Evolutionary conservation across 1,140 invertebrate genomes (phyloP), one percentile per base, ranked within the genome.

Genomic region (Drosophila azteca): DNA sequence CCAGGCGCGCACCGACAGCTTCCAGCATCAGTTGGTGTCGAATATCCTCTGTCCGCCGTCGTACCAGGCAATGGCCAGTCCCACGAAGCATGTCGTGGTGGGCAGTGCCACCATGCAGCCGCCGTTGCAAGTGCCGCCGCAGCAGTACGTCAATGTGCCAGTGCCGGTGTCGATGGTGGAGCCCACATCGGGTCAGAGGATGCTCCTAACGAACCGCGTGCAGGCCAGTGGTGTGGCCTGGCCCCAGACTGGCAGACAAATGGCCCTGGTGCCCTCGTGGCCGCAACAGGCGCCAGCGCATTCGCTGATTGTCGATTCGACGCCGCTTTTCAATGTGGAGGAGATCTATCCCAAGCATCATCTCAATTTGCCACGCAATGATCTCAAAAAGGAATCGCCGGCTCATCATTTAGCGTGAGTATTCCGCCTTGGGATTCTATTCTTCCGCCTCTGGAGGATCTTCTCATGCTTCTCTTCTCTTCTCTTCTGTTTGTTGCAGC

Each of bases 161-260:
- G 91, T 93, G 4, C 96, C 96, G n/a, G 96, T 97, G 4, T 97
- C 96, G n/a, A 96, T 97, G 94, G 96, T 97, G 35, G 97, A 97
- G 92, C 93, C 93, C 45, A 92, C 91, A 0, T 93, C 93, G 63
- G 95, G 95, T 5, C 93, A 95, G 69, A 94, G 95, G 89, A 95
- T 95, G 95, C 84, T 95, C 22, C 79, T 95, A 17, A 95, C 94
- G 2, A 96, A 95, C 92, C 95, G 95, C 9, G 95, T 96, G 9
- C 95, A 96, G 92, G 95, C 95, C n/a, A 91, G 91, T 13, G 91
- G 90, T 11, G 91, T 92, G 15, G 95, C 95, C 48, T 97, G 96
- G 96, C 95, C 96, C 6, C 93, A 94, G 39, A 94, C 94, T 50
- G 92, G 95, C 49, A 96, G 96, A 85, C 96, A 96, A 92, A 95